phyloP scores from a whole-genome alignment of 2,888 invertebrate genomes.

The Caradrina clavipalpis region DNA sequence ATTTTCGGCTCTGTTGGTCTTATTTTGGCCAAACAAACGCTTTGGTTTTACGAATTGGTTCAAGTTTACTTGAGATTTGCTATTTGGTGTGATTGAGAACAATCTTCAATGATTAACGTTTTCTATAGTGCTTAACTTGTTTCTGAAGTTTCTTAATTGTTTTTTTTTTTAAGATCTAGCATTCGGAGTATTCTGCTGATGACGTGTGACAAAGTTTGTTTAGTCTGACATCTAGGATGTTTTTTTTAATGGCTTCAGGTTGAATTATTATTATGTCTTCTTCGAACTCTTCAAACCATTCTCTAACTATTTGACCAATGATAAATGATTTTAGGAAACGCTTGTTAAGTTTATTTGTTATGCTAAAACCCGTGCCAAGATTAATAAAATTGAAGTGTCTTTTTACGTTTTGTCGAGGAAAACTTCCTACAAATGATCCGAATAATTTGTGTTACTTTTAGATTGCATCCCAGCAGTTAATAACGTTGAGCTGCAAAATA shows the following conservation, averaged over 20 bases:
- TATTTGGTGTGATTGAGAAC: background rate
- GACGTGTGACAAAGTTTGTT: conserved; percentile 4
- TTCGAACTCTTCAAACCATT: conserved; percentile 57
- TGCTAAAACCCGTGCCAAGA: conserved; percentile 77
- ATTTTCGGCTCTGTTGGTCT: conserved; percentile 32
- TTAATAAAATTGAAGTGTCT: conserved; percentile 65
- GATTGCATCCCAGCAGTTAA: conserved; percentile 51
- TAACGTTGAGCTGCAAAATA: conserved; percentile 27
- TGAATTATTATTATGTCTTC: conserved; percentile 53
- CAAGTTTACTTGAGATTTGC: background rate
- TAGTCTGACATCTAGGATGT: conserved; percentile 30
- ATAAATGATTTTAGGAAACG: conserved; percentile 77
- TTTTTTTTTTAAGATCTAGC: background rate
- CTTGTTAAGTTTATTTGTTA: conserved; percentile 77
- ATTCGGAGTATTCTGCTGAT: background rate
- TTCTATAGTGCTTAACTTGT: background rate
- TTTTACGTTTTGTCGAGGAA: conserved; percentile 49
- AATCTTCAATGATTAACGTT: conserved; percentile 9
- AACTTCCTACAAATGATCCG: conserved; percentile 48
- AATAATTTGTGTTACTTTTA: conserved; percentile 54
- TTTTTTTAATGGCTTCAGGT: conserved; percentile 18
- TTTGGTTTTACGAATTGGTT: background rate
- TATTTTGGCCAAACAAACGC: conserved; percentile 13
- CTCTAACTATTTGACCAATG: conserved; percentile 70
- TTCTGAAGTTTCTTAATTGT: background rate